Base-by-base conservation (phyloP, 2,797 vertebrate species). In the Heterohyrax brucei region DNA sequence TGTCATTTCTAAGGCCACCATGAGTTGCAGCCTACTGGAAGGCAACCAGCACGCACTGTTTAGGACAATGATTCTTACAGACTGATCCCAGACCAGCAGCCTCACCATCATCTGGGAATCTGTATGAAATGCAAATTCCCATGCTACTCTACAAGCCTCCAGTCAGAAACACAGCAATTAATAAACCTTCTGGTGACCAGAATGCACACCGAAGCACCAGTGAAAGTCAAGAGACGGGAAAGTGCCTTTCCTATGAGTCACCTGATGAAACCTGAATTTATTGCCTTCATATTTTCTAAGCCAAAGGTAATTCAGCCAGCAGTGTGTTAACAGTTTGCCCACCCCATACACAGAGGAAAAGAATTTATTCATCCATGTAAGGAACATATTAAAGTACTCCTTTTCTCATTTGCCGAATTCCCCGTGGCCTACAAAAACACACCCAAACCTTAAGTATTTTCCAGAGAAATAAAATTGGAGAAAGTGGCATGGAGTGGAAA, bases 221-320 rank as follows among this genome's bases (percentile, higher is more conserved):
- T 22, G 46, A 16, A 66, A 62, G 26, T 21, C 0, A 0, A 44
- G 59, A 28, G 72, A 48, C 87, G 22, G 26, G 1, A 3, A 87
- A 10, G 22, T 66, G 12, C 7, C 44, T 96, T 96, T 50, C 92
- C 89, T 87, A 6, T 87, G 95, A 98, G 83, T 92, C 0, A 87
- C 48, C 93, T 87, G 87, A 96, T 56, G 76, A 89, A 78, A 93
- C 72, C 46, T 48, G 72, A 72, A 86, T 95, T 70, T 94, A 97
- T 88, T 78, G 50, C 82, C 77, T 93, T 96, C 70, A 92, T 39
- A 64, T 97, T 92, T 92, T 98, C 97, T 89, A 93, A 95, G 89
- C 96, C 91, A 93, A 96, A 93, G n/a, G 18, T 87, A 96, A 95
- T 95, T 97, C 86, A 96, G 90, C 89, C 84, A 86, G 80, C 44